A percentile compares a stretch with the other conserved stretches of the same genome.
These are phyloP conservation scores for Oreamnos americanus DNA, from an alignment of 2,113 vertebrate species.

Conservation along the genomic window DNA sequence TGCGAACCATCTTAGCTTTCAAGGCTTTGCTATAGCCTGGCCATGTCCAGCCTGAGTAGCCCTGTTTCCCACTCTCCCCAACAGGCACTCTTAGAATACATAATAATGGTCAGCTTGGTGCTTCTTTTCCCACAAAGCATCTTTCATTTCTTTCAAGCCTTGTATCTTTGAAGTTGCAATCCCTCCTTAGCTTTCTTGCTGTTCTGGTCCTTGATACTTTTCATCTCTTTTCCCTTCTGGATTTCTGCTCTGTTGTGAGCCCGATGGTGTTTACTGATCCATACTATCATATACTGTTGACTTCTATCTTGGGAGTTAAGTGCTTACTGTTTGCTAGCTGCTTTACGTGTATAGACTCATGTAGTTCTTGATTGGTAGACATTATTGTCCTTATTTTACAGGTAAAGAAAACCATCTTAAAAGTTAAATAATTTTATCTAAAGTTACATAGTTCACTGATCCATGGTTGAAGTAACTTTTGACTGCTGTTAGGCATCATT, in stretches of 20 bases:
- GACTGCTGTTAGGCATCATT: neutral
- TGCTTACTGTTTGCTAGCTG: neutral
- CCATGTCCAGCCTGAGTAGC: neutral
- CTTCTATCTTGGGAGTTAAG: neutral
- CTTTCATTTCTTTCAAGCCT: neutral
- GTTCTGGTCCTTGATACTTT: neutral
- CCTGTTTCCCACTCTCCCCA: neutral
- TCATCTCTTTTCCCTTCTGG: neutral
- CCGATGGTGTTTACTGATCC: neutral
- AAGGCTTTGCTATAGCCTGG: neutral
- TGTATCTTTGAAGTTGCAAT: neutral
- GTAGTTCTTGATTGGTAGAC: neutral
- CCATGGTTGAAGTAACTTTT: neutral
- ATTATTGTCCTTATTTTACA: constrained; percentile 31
- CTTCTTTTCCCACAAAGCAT: neutral
- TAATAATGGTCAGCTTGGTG: neutral
- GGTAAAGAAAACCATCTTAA: neutral
- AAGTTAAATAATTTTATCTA: neutral
- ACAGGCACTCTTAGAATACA: neutral
- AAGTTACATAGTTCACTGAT: neutral
- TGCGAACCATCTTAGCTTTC: neutral
- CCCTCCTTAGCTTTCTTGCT: neutral
- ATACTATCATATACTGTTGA: neutral
- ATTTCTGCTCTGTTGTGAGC: neutral
- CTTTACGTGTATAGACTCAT: neutral